Conservation (phyloP, 2,797 vertebrate genomes). For the Coreius guichenoti region DNA sequence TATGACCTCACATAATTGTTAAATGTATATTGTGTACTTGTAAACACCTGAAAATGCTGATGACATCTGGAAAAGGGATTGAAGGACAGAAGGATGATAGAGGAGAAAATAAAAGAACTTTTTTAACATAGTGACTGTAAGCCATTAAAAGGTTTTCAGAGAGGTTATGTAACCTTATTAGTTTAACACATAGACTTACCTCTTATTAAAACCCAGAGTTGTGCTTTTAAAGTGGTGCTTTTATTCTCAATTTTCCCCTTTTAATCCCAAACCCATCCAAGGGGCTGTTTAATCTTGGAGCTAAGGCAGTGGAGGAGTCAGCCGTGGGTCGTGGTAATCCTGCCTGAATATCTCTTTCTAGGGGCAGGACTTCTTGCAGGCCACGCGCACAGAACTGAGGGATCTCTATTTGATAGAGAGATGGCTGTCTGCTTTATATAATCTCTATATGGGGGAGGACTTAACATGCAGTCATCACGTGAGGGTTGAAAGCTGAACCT, state of each 20-base stretch:
- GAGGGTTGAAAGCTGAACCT: conserved; percentile 36
- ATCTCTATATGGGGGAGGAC: conserved; percentile 51
- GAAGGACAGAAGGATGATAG: conserved; percentile 1
- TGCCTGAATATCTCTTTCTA: conserved; percentile 53
- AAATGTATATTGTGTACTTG: conserved; percentile 15
- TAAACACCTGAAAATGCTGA: conserved; percentile 32
- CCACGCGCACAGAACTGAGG: conserved; percentile 27
- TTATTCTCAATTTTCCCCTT: conserved; percentile 54
- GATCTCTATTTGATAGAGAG: conserved; percentile 58
- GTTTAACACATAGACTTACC: conserved; percentile 56
- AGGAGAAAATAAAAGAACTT: conserved; percentile 33
- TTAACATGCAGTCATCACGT: conserved; percentile 39
- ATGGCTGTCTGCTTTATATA: conserved; percentile 51
- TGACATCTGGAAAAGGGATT: neutral
- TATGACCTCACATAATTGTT: conserved; percentile 5
- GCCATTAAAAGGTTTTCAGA: conserved; percentile 50
- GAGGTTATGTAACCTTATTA: conserved; percentile 58
- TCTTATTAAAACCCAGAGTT: conserved; percentile 59
- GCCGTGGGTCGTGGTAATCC: conserved; percentile 57
- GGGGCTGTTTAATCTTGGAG: conserved; percentile 59
- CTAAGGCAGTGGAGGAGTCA: conserved; percentile 53
- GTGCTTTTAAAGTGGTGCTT: conserved; percentile 58
- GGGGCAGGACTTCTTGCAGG: conserved; percentile 49
- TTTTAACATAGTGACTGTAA: conserved; percentile 42
- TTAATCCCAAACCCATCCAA: conserved; percentile 61